A percentile compares a stretch with the other conserved stretches of the same genome.
phyloP scores from a whole-genome alignment of 2,888 invertebrate genomes.

The Cantharis lateralis region DNA sequence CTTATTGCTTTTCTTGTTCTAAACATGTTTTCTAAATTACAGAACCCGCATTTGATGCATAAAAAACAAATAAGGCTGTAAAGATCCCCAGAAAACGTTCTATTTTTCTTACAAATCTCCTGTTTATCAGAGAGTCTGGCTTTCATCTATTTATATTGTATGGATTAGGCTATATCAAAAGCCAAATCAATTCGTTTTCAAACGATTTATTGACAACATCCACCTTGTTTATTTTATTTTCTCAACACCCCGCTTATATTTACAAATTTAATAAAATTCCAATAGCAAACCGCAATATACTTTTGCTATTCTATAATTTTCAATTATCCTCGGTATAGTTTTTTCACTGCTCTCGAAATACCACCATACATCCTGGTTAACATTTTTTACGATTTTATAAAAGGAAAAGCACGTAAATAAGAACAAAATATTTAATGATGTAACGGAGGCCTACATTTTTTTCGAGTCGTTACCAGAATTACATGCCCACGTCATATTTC shows the following conservation, averaged over 20 bases:
- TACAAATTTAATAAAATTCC: neutral
- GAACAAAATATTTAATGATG: neutral
- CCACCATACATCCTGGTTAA: neutral
- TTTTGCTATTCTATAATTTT: neutral
- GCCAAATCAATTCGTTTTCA: neutral
- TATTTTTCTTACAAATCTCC: conserved; percentile 12
- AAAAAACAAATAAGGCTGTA: conserved; percentile 10
- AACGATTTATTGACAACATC: conserved; percentile 1
- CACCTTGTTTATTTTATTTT: neutral
- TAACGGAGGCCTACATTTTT: neutral
- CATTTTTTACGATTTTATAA: neutral
- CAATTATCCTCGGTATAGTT: neutral
- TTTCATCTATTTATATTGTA: conserved; percentile 12
- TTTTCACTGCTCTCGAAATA: neutral
- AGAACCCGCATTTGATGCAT: conserved; percentile 16
- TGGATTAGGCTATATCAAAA: conserved; percentile 10
- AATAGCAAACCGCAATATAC: neutral
- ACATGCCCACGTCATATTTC: neutral
- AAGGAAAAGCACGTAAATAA: neutral
- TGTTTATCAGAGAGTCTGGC: conserved; percentile 11
- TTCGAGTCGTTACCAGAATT: neutral
- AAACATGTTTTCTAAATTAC: conserved; percentile 16
- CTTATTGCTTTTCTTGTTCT: conserved; percentile 21
- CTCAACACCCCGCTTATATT: neutral
- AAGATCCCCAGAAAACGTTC: conserved; percentile 6